Evolutionary conservation across 2,888 invertebrate species (phyloP).

Genomic region (Dryobotodes eremita): DNA sequence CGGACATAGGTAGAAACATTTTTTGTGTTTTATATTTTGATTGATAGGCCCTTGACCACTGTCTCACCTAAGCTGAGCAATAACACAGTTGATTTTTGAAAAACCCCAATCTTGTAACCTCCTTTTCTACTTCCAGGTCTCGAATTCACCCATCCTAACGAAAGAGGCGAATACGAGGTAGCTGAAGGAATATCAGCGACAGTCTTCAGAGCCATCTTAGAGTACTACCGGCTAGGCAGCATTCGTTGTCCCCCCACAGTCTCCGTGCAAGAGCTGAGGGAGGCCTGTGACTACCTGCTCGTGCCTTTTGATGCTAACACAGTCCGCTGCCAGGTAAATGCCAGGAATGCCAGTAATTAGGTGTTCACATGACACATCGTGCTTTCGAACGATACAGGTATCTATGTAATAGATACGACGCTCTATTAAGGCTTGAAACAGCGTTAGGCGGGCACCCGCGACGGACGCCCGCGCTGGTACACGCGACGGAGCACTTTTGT

Average conservation of each 20-base stretch:
- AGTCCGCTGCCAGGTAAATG: conserved; percentile 90
- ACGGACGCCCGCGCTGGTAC: too few species aligned
- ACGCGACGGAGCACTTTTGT: too few species aligned
- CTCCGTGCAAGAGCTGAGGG: conserved; percentile 98
- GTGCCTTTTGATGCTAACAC: conserved; percentile 99
- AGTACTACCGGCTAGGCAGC: conserved; percentile 97
- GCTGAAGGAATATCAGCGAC: conserved; percentile 99
- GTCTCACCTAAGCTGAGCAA: too few species aligned
- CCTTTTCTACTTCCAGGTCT: conserved; percentile 87
- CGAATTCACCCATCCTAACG: conserved; percentile 98
- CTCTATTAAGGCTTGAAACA: too few species aligned
- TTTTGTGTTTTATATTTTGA: too few species aligned
- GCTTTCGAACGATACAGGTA: background rate
- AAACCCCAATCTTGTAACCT: background rate
- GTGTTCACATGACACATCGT: background rate
- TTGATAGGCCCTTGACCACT: too few species aligned
- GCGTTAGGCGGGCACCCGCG: too few species aligned
- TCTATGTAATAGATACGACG: background rate
- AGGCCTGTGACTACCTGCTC: conserved; percentile 99
- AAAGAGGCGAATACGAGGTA: conserved; percentile 98
- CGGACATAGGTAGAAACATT: too few species aligned
- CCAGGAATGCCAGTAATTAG: background rate
- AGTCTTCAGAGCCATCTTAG: conserved; percentile 98
- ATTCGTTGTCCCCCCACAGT: conserved; percentile 99
- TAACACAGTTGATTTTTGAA: background rate